Evolutionary conservation across 2,113 vertebrate genomes (phyloP).

Genomic region (Leucopsar rothschildi): DNA sequence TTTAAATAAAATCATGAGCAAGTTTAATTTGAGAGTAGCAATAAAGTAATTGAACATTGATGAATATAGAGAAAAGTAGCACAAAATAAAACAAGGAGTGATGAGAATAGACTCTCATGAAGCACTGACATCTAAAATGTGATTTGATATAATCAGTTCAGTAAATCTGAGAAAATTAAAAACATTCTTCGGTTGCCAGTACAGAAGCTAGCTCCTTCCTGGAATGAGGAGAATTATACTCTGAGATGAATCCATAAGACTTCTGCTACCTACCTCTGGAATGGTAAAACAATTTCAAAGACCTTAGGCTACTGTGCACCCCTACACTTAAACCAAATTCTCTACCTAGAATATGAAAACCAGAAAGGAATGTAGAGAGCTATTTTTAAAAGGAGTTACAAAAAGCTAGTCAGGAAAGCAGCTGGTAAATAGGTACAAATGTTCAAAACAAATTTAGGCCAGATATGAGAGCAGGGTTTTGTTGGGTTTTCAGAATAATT

Average conservation of each 20-base stretch:
- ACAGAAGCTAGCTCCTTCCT: background rate
- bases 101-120: background rate
- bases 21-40: background rate
- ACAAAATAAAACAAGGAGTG: background rate
- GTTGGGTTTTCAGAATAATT: background rate
- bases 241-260: background rate
- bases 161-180: background rate
- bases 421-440: background rate
- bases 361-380: background rate
- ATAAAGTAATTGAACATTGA: background rate
- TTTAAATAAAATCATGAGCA: background rate
- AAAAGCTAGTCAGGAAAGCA: background rate
- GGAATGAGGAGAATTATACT: background rate
- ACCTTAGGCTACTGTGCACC: background rate
- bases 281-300: background rate
- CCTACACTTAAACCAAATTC: background rate
- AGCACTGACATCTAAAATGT: background rate
- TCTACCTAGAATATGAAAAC: background rate
- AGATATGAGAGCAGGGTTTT: background rate
- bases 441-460: background rate
- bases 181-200: background rate
- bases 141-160: background rate
- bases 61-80: background rate
- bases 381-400: background rate
- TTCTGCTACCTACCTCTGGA: background rate